phyloP scores from a whole-genome alignment of 1,140 invertebrate species.

The Onthophagus taurus region DNA sequence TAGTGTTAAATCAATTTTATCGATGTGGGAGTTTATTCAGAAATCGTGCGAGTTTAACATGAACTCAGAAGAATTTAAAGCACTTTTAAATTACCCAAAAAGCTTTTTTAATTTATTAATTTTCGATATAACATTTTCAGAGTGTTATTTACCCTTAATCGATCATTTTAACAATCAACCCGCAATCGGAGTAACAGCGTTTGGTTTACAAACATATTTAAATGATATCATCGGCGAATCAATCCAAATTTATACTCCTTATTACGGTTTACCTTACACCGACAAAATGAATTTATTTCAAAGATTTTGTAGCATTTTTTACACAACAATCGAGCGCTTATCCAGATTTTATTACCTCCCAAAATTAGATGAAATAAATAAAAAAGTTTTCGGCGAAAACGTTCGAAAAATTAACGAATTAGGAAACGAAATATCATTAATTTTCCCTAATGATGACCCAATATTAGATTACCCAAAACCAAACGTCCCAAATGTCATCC shows the following conservation, averaged over 20 bases:
- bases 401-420: slow-evolving; percentile 8
- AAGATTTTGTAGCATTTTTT: slow-evolving; percentile 14
- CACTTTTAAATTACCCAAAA: slow-evolving; percentile 19
- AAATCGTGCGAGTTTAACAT: slow-evolving; percentile 5
- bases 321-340: neutral
- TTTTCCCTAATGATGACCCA: slow-evolving; percentile 19
- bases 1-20: too few species aligned
- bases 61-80: slow-evolving; percentile 14
- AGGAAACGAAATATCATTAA: slow-evolving; percentile 17
- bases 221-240: slow-evolving; percentile 19
- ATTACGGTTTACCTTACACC: slow-evolving; percentile 10
- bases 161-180: slow-evolving; percentile 18
- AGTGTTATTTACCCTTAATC: slow-evolving; percentile 21
- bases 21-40: slow-evolving; percentile 2
- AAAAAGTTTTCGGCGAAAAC: slow-evolving; percentile 1
- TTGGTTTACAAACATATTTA: slow-evolving; percentile 17
- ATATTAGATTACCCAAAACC: slow-evolving; percentile 17
- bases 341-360: slow-evolving; percentile 4
- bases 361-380: neutral
- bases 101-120: slow-evolving; percentile 24
- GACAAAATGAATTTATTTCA: slow-evolving; percentile 17
- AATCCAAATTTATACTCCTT: slow-evolving; percentile 15
- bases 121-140: slow-evolving; percentile 17
- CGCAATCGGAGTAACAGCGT: slow-evolving; percentile 20
- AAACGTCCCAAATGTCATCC: slow-evolving; percentile 20